Percentiles rank a stretch among this genome's conserved stretches.
Conservation (phyloP, 2,888 invertebrate species). For the Trichopoda pennipes region DNA sequence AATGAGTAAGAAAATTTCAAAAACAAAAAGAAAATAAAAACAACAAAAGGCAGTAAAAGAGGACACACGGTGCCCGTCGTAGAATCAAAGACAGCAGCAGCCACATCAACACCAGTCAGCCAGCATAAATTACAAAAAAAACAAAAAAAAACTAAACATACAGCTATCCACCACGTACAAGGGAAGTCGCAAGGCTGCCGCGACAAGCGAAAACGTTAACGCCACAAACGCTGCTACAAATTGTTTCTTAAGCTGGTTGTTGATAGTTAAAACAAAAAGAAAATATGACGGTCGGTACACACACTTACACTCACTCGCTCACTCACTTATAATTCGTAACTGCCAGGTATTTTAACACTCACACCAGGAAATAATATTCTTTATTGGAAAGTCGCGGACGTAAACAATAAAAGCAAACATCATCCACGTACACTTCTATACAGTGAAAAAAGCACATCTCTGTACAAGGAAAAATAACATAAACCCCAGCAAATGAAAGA, state of each 20-base stretch:
- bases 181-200: not conserved
- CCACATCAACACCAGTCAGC: not conserved
- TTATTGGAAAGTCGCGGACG: conserved; percentile 6
- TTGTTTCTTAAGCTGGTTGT: conserved; percentile 19
- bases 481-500: conserved; percentile 21
- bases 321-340: not conserved
- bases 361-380: conserved; percentile 1
- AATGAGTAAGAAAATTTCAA: conserved; percentile 27
- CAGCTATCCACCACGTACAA: not conserved
- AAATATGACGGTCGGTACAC: conserved; percentile 34
- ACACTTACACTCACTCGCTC: conserved; percentile 10
- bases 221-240: conserved; percentile 27
- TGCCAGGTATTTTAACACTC: conserved; percentile 32
- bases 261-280: conserved; percentile 44
- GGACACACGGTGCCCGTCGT: conserved; percentile 18
- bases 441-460: conserved; percentile 22
- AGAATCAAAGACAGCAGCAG: conserved; percentile 28
- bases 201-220: conserved; percentile 24
- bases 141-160: too few species aligned
- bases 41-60: conserved; percentile 29
- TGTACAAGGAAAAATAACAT: conserved; percentile 46
- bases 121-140: conserved; percentile 17
- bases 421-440: conserved; percentile 20
- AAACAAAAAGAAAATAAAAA: conserved; percentile 23
- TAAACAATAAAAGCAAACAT: conserved; percentile 1